These are phyloP conservation scores for Chascanopsetta lugubris DNA, from an alignment of 2,113 vertebrate species.

Conservation along the genomic window DNA sequence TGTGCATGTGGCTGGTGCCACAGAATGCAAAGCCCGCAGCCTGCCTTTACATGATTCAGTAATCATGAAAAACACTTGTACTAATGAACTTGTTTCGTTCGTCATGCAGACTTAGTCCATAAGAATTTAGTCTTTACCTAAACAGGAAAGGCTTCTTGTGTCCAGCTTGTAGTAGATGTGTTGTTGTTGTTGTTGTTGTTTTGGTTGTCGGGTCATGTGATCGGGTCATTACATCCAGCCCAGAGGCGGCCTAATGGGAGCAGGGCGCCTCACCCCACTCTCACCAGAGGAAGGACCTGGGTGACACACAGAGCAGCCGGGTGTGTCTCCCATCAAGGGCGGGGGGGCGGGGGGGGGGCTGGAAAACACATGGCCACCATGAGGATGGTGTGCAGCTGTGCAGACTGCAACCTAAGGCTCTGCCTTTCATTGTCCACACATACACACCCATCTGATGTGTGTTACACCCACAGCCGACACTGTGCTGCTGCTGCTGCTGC, in stretches of 20 bases:
- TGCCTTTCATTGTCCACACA: constrained; percentile 14
- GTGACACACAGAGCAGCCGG: constrained; percentile 42
- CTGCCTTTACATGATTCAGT: constrained; percentile 45
- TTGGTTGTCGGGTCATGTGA: not conserved
- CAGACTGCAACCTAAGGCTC: constrained; percentile 57
- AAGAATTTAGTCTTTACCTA: constrained; percentile 8
- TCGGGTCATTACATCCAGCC: constrained; percentile 40
- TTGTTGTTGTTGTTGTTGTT: no score
- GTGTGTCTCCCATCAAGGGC: constrained; percentile 26
- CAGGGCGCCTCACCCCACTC: constrained; percentile 23
- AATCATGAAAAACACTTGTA: constrained; percentile 32
- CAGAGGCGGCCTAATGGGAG: constrained; percentile 21
- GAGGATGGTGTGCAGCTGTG: constrained; percentile 57
- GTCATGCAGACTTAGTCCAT: constrained; percentile 25
- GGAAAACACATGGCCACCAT: constrained; percentile 18
- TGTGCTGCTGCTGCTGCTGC: not conserved
- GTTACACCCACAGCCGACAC: not conserved
- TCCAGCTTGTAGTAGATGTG: no score
- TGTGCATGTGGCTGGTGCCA: constrained; percentile 48
- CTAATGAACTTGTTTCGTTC: constrained; percentile 46
- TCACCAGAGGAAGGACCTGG: constrained; percentile 28
- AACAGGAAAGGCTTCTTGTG: no score
- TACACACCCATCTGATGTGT: constrained; percentile 16
- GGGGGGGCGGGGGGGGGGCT: no score
- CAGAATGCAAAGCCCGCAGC: constrained; percentile 52